Conservation (phyloP, 2,797 vertebrate species). For the Okamejei kenojei region DNA sequence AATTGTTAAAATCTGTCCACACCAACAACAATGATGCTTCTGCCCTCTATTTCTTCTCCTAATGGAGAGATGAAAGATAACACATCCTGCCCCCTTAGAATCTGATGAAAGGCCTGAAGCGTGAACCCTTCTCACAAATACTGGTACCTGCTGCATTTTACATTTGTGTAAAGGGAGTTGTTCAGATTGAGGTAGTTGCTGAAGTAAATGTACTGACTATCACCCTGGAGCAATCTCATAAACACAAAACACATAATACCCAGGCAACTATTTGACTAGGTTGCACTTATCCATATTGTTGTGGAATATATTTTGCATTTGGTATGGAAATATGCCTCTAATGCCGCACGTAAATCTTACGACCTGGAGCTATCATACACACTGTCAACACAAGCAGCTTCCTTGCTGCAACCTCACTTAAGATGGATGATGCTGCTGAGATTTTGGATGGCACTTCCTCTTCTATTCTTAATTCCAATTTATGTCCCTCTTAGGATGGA, state of each 20-base stretch:
- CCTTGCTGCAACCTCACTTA: neutral
- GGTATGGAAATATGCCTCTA: neutral
- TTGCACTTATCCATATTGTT: neutral
- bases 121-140: too few species aligned
- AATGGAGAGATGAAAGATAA: too few species aligned
- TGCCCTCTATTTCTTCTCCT: too few species aligned
- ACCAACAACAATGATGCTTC: too few species aligned
- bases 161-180: neutral
- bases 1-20: too few species aligned
- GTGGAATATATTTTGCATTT: neutral
- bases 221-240: neutral
- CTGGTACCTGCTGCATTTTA: too few species aligned
- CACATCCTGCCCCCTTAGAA: too few species aligned
- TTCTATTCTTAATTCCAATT: neutral
- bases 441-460: neutral
- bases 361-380: neutral
- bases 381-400: neutral
- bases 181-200: neutral
- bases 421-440: conserved; percentile 3
- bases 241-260: neutral
- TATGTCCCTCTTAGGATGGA: neutral
- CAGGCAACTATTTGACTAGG: neutral
- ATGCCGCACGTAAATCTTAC: neutral
- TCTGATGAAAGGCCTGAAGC: too few species aligned
- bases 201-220: neutral